phyloP scores from a whole-genome alignment of 2,797 vertebrate species.

The Apogon talboti region DNA sequence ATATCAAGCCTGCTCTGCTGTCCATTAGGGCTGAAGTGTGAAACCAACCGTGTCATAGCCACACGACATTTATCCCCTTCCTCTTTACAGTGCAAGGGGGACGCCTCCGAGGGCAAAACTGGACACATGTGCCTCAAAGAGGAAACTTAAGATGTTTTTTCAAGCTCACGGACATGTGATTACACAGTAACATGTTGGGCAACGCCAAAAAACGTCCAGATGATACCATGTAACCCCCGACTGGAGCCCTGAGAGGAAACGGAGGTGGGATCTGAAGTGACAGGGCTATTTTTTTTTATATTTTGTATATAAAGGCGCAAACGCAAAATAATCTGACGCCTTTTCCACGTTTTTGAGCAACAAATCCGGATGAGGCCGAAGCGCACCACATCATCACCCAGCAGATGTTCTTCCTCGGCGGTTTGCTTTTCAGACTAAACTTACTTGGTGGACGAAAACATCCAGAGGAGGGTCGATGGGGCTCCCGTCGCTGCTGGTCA shows the following conservation, averaged over 20 bases:
- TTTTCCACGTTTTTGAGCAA: no score
- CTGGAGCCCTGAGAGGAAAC: neutral
- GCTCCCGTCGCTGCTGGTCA: conserved; percentile 93
- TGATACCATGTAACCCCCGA: conserved; percentile 29
- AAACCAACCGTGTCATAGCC: conserved; percentile 70
- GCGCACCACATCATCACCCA: conserved; percentile 1
- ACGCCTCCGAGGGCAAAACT: conserved; percentile 9
- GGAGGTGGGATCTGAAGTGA: no score
- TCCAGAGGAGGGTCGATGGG: conserved; percentile 93
- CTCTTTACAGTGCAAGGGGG: conserved; percentile 32
- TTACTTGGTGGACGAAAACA: conserved; percentile 99
- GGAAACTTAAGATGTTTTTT: conserved; percentile 55
- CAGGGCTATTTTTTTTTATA: neutral
- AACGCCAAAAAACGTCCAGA: conserved; percentile 59
- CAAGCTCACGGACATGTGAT: conserved; percentile 53
- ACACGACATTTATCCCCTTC: conserved; percentile 55
- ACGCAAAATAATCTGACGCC: no score
- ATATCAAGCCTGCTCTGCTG: conserved; percentile 41
- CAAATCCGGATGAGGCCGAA: neutral
- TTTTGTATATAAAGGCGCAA: no score
- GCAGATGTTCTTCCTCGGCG: conserved; percentile 20
- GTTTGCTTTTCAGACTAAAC: conserved; percentile 67
- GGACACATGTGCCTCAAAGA: conserved; percentile 56
- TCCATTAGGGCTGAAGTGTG: conserved; percentile 62
- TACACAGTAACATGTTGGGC: conserved; percentile 57